Evolutionary conservation across 2,113 vertebrate species (phyloP).

Genomic region (Malurus alboscapulatus): DNA sequence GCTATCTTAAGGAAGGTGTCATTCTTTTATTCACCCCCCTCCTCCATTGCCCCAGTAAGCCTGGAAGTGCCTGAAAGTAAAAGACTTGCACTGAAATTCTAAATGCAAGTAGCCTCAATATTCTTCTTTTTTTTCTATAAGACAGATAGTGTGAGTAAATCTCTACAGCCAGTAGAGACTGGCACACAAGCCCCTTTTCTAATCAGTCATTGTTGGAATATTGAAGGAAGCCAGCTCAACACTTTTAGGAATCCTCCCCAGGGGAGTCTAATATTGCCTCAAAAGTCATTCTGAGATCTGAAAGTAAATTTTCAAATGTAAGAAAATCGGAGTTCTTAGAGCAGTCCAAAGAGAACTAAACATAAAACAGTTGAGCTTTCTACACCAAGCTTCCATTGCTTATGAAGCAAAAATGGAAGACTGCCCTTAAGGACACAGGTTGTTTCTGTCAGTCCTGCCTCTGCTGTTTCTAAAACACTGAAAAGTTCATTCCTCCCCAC

Average conservation of each 20-base stretch:
- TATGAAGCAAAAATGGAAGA: not conserved
- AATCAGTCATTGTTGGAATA: not conserved
- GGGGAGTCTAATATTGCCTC: not conserved
- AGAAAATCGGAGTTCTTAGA: not conserved
- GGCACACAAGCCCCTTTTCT: not conserved
- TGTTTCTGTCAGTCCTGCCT: not conserved
- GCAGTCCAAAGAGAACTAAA: not conserved
- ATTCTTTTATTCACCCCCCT: not conserved
- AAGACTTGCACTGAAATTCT: not conserved
- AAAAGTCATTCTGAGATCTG: not conserved
- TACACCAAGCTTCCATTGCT: not conserved
- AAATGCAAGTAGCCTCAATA: not conserved
- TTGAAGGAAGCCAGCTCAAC: not conserved
- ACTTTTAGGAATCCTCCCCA: not conserved
- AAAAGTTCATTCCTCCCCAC: not conserved
- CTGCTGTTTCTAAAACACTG: not conserved
- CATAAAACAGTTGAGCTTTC: not conserved
- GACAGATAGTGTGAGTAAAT: not conserved
- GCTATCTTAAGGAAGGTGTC: not conserved
- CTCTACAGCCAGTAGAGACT: not conserved
- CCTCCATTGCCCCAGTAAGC: not conserved
- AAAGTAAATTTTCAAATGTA: not conserved
- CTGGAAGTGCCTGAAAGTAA: not conserved
- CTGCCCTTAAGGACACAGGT: not conserved
- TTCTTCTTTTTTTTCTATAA: not conserved